These are phyloP conservation scores for Rhinogobius similis DNA, from an alignment of 2,113 vertebrate species.

Conservation along the genomic window DNA sequence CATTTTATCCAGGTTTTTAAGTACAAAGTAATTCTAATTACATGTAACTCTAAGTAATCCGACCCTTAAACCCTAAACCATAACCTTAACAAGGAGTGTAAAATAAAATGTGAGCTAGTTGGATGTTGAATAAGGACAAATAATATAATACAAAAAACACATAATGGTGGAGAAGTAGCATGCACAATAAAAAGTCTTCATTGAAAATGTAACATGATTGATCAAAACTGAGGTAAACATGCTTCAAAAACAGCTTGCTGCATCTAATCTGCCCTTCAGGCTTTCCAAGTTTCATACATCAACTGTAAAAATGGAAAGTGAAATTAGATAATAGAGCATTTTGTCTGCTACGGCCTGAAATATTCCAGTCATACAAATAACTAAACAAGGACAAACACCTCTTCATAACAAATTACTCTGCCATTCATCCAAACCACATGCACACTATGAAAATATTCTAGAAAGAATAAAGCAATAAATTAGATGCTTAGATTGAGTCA, in stretches of 20 bases:
- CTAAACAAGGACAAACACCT: slow-evolving; percentile 41
- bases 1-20: no score
- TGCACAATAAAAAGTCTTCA: neutral
- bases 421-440: neutral
- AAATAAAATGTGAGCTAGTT: neutral
- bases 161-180: neutral
- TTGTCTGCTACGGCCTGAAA: slow-evolving; percentile 24
- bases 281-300: slow-evolving; percentile 16
- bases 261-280: slow-evolving; percentile 26
- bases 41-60: neutral
- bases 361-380: slow-evolving; percentile 7
- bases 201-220: neutral
- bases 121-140: neutral
- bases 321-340: slow-evolving; percentile 52
- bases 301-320: slow-evolving; percentile 41
- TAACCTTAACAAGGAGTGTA: no score
- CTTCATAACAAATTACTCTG: neutral
- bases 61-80: no score
- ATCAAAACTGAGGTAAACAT: slow-evolving; percentile 2
- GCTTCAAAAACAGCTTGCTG: neutral
- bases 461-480: neutral
- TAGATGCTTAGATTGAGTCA: no score
- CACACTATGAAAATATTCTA: neutral
- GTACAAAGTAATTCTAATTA: no score
- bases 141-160: neutral